These are phyloP conservation scores for Chrysotoxum bicinctum DNA, from an alignment of 2,888 invertebrate genomes.

Conservation along the genomic window DNA sequence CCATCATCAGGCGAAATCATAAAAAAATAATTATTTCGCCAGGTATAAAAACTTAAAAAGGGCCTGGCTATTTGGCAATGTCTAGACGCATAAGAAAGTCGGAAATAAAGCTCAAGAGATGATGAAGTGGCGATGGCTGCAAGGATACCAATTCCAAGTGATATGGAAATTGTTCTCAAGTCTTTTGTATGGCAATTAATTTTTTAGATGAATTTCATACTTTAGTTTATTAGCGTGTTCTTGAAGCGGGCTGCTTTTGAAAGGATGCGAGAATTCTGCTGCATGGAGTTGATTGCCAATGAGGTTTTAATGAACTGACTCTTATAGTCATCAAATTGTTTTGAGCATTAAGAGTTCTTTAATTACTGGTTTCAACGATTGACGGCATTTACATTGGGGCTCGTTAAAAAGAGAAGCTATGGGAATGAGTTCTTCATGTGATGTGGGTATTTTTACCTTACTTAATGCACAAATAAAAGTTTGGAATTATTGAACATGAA, in stretches of 20 bases:
- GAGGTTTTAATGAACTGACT: constrained; percentile 27
- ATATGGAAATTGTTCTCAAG: constrained; percentile 56
- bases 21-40: constrained; percentile 40
- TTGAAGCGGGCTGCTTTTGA: background rate
- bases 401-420: constrained; percentile 17
- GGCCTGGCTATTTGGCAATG: constrained; percentile 52
- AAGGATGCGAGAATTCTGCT: background rate
- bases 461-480: background rate
- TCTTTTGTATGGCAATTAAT: constrained; percentile 54
- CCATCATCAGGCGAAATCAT: constrained; percentile 53
- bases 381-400: constrained; percentile 4
- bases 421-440: background rate
- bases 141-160: constrained; percentile 41
- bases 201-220: constrained; percentile 39
- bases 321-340: constrained; percentile 24
- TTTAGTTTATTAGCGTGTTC: constrained; percentile 46
- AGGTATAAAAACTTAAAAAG: constrained; percentile 28
- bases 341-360: constrained; percentile 20
- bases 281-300: background rate
- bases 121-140: constrained; percentile 70
- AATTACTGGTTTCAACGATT: background rate
- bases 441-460: background rate
- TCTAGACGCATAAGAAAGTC: constrained; percentile 73
- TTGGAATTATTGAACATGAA: background rate
- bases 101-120: constrained; percentile 62